A percentile compares a stretch with the other conserved stretches of the same genome.
phyloP scores from a whole-genome alignment of 2,113 vertebrate species.

The Brachirus orientalis region DNA sequence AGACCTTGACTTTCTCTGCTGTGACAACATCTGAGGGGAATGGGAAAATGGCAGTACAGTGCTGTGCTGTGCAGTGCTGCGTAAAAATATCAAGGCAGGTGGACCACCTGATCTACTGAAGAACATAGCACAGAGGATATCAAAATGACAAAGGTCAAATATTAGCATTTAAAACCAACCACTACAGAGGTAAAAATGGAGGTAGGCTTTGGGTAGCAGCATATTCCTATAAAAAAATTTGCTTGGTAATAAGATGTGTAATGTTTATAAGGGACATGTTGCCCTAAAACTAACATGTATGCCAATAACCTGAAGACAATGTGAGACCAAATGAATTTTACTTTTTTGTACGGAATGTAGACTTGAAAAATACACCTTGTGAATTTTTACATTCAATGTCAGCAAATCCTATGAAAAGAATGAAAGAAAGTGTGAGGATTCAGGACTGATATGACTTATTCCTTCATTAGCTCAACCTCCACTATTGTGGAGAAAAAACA shows the following conservation, averaged over 20 bases:
- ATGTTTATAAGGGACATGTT: background rate
- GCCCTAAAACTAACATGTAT: background rate
- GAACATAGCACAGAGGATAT: conserved; percentile 23
- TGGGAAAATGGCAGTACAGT: conserved; percentile 9
- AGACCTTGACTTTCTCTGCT: conserved; percentile 29
- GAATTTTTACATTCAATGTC: background rate
- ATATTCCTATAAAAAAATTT: background rate
- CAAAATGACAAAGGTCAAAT: conserved; percentile 37
- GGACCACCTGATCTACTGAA: background rate
- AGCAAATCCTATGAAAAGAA: background rate
- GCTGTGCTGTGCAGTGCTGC: background rate
- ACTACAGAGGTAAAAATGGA: background rate
- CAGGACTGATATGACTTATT: background rate
- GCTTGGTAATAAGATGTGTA: background rate
- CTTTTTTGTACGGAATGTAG: no score
- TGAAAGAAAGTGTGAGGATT: background rate
- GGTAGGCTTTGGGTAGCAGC: no score
- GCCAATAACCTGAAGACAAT: background rate
- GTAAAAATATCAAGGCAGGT: background rate
- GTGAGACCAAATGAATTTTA: background rate
- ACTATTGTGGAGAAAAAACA: background rate
- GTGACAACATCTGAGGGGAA: conserved; percentile 35
- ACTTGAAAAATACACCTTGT: background rate
- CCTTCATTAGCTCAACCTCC: background rate
- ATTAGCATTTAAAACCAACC: conserved; percentile 15